Conservation (phyloP, 2,797 vertebrate genomes). For the Sebastes vulpes region DNA sequence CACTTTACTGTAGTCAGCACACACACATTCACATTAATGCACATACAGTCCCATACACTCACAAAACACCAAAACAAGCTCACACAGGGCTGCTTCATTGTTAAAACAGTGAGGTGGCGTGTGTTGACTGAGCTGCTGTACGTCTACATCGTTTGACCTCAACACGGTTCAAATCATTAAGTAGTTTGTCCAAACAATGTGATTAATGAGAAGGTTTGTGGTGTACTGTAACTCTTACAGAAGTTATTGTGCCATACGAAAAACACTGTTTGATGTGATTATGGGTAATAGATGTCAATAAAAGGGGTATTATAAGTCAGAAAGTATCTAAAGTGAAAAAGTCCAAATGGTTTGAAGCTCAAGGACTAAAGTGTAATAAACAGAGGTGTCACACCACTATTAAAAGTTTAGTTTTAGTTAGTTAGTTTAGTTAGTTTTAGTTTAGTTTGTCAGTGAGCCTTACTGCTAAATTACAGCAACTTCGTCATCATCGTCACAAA, state of each 20-base stretch:
- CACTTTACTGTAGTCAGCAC: conserved; percentile 79
- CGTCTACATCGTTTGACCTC: conserved; percentile 12
- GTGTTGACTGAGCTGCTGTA: conserved; percentile 10
- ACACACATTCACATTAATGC: conserved; percentile 38
- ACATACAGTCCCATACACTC: neutral
- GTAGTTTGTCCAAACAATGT: neutral
- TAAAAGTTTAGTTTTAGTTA: neutral
- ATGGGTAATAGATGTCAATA: neutral
- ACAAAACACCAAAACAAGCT: conserved; percentile 14
- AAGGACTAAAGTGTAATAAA: neutral
- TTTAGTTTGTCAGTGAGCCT: neutral
- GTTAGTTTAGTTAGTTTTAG: too few species aligned
- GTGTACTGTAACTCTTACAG: neutral
- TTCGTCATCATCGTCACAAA: neutral
- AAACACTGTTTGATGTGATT: neutral
- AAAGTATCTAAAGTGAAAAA: neutral
- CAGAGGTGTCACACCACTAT: neutral
- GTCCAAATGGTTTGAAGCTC: neutral
- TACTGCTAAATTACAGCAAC: neutral
- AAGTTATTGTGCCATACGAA: neutral
- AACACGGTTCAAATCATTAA: neutral
- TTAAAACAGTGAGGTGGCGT: neutral
- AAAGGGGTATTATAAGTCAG: too few species aligned
- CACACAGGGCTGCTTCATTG: neutral
- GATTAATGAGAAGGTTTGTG: conserved; percentile 1